A percentile compares a stretch with the other conserved stretches of the same genome.
Conservation (phyloP, 2,113 vertebrate species). For the Corvus moneduloides region DNA sequence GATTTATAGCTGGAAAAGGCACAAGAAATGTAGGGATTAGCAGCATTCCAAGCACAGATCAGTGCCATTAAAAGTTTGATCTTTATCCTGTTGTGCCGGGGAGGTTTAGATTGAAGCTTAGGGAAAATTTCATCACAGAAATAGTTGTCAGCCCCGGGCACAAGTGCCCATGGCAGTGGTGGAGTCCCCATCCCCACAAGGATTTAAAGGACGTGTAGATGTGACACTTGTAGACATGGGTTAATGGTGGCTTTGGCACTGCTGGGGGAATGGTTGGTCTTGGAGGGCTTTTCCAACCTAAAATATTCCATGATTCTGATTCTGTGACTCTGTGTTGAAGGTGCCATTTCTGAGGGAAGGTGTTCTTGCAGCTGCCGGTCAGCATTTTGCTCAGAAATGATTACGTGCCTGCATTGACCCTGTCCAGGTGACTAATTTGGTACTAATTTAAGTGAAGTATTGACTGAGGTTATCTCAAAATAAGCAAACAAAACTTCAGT, state of each 20-base stretch:
- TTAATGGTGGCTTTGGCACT: background rate
- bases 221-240: background rate
- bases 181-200: background rate
- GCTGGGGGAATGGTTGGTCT: background rate
- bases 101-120: background rate
- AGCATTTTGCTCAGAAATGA: background rate
- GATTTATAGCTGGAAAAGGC: background rate
- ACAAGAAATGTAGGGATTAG: background rate
- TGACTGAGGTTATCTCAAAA: background rate
- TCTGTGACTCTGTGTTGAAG: background rate
- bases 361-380: background rate
- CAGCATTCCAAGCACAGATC: background rate
- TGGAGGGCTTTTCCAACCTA: background rate
- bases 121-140: background rate
- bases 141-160: background rate
- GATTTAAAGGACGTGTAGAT: accelerated
- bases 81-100: background rate
- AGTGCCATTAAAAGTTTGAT: background rate
- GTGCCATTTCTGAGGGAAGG: background rate
- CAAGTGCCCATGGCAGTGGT: background rate
- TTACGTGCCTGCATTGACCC: accelerated
- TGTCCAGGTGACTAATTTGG: background rate
- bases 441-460: background rate
- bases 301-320: background rate
- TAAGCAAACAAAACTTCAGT: background rate